A percentile compares a stretch with the other conserved stretches of the same genome.
Conservation (phyloP, 1,140 invertebrate genomes). For the Drosophila fuyamai region DNA sequence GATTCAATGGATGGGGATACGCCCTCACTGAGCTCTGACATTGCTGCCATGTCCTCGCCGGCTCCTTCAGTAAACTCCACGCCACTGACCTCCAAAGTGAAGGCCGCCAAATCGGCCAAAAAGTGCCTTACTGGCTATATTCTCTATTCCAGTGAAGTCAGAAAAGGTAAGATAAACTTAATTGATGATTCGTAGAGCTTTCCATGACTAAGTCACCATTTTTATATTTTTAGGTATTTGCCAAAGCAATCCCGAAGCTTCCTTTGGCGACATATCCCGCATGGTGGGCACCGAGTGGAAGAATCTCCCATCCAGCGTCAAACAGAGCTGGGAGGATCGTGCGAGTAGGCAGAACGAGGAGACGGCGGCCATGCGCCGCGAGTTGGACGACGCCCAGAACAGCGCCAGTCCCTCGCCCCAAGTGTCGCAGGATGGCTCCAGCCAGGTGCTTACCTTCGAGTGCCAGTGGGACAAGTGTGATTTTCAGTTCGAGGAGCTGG, state of each 20-base stretch:
- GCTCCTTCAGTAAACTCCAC: slow-evolving; percentile 86
- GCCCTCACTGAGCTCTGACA: slow-evolving; percentile 90
- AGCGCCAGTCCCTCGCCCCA: slow-evolving; percentile 82
- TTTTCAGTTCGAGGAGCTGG: slow-evolving; percentile 95
- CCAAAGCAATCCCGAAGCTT: slow-evolving; percentile 96
- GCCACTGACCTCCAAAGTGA: slow-evolving; percentile 86
- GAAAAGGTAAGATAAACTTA: slow-evolving; percentile 88
- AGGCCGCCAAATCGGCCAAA: slow-evolving; percentile 84
- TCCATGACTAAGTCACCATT: too few relatives aligned
- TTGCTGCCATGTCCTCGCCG: slow-evolving; percentile 84
- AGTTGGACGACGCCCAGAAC: slow-evolving; percentile 85
- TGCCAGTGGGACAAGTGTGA: slow-evolving; percentile 97
- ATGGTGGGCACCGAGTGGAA: slow-evolving; percentile 99
- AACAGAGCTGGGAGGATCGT: slow-evolving; percentile 96
- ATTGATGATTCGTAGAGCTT: too few relatives aligned
- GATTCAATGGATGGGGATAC: slow-evolving; percentile 90
- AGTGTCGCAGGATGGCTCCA: slow-evolving; percentile 23
- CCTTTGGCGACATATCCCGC: slow-evolving; percentile 98
- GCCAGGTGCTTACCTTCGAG: slow-evolving; percentile 88
- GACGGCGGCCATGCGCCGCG: slow-evolving; percentile 86
- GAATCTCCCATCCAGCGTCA: slow-evolving; percentile 93
- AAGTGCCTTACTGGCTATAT: slow-evolving; percentile 99
- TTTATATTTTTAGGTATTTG: slow-evolving; percentile 60
- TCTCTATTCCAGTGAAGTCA: slow-evolving; percentile 98
- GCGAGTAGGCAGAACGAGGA: slow-evolving; percentile 95